phyloP scores from a whole-genome alignment of 2,113 vertebrate species.

The Spilogale gracilis region DNA sequence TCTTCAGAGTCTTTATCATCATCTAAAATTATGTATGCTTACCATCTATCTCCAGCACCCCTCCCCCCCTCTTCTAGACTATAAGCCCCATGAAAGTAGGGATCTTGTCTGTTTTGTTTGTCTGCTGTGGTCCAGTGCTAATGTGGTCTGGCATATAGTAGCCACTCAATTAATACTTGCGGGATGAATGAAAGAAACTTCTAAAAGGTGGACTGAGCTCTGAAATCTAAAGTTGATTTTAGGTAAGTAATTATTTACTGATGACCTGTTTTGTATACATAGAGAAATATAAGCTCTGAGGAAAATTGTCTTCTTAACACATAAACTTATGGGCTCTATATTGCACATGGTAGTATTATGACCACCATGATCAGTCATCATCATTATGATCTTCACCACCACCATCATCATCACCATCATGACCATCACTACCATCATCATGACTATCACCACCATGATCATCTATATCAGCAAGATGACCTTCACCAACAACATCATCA shows the following conservation, averaged over 20 bases:
- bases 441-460: rapidly evolving
- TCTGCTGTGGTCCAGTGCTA: not conserved
- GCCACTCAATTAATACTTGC: not conserved
- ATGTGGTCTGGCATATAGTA: not conserved
- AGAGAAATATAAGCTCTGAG: not conserved
- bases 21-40: not conserved
- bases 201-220: not conserved
- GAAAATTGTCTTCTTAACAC: constrained; percentile 3
- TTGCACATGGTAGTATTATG: not conserved
- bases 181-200: not conserved
- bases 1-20: not conserved
- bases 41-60: not conserved
- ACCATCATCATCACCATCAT: not conserved
- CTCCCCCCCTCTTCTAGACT: not conserved
- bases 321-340: not conserved
- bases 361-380: not conserved
- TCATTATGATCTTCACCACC: not conserved
- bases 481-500: rapidly evolving
- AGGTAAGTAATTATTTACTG: not conserved
- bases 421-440: not conserved
- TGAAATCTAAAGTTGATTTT: not conserved
- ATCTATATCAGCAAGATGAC: rapidly evolving
- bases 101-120: not conserved
- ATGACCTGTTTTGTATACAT: not conserved
- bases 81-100: not conserved